A percentile compares a stretch with the other conserved stretches of the same genome.
Evolutionary conservation across 2,888 invertebrate genomes (phyloP).

Genomic region (Pasiphila rectangulata): DNA sequence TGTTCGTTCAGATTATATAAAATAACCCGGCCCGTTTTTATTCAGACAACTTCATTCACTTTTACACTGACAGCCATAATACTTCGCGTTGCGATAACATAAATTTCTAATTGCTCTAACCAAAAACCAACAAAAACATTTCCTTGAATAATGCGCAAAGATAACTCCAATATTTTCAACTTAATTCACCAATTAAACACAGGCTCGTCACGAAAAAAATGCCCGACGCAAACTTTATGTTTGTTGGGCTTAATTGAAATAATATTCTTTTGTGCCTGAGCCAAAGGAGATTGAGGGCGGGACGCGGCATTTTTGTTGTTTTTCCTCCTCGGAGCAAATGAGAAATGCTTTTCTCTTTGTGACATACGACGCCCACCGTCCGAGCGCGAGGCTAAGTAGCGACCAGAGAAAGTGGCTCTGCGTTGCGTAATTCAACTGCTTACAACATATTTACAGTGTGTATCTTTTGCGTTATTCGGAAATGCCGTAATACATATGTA

Average conservation of each 20-base stretch:
- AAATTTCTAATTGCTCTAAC: conserved; percentile 20
- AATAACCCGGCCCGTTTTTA: conserved; percentile 7
- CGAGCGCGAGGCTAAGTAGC: conserved; percentile 53
- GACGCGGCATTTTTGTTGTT: conserved; percentile 61
- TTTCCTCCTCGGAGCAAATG: conserved; percentile 61
- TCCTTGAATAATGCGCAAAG: conserved; percentile 30
- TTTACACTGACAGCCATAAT: conserved; percentile 14
- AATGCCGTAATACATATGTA: conserved; percentile 15
- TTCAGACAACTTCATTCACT: conserved; percentile 6
- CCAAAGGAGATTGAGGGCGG: conserved; percentile 65
- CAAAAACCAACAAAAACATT: conserved; percentile 30
- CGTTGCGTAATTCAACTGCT: conserved; percentile 34
- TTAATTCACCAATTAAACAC: conserved; percentile 46
- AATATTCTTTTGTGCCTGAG: conserved; percentile 67
- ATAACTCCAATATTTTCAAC: conserved; percentile 36
- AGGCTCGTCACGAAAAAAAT: conserved; percentile 42
- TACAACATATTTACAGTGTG: conserved; percentile 24
- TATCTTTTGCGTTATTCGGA: conserved; percentile 15
- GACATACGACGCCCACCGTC: conserved; percentile 61
- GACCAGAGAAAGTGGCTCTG: conserved; percentile 38
- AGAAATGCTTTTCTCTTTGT: conserved; percentile 72
- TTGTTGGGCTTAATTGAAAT: conserved; percentile 66
- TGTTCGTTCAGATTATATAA: conserved; percentile 14
- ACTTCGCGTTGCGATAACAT: conserved; percentile 14
- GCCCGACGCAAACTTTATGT: conserved; percentile 44